These are phyloP conservation scores for Rhagoletis pomonella DNA, from an alignment of 1,140 invertebrate species.

Conservation along the genomic window DNA sequence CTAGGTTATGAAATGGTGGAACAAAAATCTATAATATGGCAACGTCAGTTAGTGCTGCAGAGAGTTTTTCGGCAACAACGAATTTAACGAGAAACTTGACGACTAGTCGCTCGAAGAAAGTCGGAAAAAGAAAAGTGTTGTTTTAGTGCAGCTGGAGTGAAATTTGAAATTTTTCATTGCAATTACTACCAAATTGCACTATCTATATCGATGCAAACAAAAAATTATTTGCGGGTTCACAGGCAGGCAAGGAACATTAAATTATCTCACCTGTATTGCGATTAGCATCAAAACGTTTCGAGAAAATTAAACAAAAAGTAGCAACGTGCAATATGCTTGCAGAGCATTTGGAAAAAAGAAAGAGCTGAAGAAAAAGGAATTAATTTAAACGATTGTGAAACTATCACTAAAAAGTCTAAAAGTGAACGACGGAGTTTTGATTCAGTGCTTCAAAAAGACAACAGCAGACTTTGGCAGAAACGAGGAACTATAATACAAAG, in stretches of 20 bases:
- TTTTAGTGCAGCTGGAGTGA: slow-evolving; percentile 8
- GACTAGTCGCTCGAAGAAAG: slow-evolving; percentile 48
- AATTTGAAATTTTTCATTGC: slow-evolving; percentile 24
- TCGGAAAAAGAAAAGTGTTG: slow-evolving; percentile 37
- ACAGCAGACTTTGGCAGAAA: background rate
- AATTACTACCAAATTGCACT: slow-evolving; percentile 24
- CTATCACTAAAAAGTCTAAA: background rate
- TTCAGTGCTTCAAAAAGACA: background rate
- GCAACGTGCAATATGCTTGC: background rate
- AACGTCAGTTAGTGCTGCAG: background rate
- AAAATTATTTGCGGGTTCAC: background rate
- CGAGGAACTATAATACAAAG: background rate
- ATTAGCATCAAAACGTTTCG: background rate
- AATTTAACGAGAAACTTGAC: background rate
- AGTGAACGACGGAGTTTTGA: background rate
- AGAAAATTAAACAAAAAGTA: background rate
- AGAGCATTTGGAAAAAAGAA: background rate
- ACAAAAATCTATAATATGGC: background rate
- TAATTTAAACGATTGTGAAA: background rate
- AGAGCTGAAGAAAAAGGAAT: background rate
- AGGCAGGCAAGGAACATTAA: slow-evolving; percentile 16
- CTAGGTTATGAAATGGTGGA: background rate
- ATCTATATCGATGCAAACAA: background rate
- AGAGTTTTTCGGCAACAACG: background rate
- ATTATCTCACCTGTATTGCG: slow-evolving; percentile 13